Base-by-base conservation (phyloP, 2,797 vertebrate genomes). In the Phataginus tetradactyla region DNA sequence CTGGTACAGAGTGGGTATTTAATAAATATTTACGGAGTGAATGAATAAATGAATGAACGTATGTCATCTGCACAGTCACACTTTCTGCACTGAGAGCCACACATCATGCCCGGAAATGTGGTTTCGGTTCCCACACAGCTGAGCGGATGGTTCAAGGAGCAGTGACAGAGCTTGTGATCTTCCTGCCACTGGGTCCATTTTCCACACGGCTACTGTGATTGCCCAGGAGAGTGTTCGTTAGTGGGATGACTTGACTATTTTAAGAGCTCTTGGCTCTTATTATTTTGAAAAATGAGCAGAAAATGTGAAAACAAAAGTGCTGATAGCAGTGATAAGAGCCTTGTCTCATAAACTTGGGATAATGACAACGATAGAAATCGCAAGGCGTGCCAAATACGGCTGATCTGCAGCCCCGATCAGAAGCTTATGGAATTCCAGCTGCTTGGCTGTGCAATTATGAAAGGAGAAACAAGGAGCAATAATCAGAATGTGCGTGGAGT, bases 201-300 rank as follows among this genome's bases (percentile, higher is more conserved):
- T 42, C n/a, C 42, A 57, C 9, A 25, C 51, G 29, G 8, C 42
- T 45, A 10, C 34, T 37, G 4, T 29, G 68, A 27, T n/a, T 32
- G 23, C 71, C 68, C 49, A 15, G 34, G 2, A 34, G 55, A 49
- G 39, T 53, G 29, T 45, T 51, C 21, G 10, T 55, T 74, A 64
- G 45, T 64, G 61, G 18, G 51, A 71, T 78, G 63, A 79, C 53
- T 0, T 91, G 72, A 63, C 80, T 59, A 49, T 83, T 93, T 89
- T 49, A 86, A 87, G 81, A 96, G 55, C 37, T 72, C 61, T n/a
- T 74, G 14, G 39, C 39, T 92, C 61, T 69, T 59, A 77, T 32
- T 51, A 55, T 55, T 92, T 92, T 66, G 55, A 63, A 64, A 96
- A 87, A 83, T 32, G 57, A 83, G 45, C 68, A 85, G 55, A 88